phyloP scores from a whole-genome alignment of 2,888 invertebrate species.

The Ypsolopha sequella region DNA sequence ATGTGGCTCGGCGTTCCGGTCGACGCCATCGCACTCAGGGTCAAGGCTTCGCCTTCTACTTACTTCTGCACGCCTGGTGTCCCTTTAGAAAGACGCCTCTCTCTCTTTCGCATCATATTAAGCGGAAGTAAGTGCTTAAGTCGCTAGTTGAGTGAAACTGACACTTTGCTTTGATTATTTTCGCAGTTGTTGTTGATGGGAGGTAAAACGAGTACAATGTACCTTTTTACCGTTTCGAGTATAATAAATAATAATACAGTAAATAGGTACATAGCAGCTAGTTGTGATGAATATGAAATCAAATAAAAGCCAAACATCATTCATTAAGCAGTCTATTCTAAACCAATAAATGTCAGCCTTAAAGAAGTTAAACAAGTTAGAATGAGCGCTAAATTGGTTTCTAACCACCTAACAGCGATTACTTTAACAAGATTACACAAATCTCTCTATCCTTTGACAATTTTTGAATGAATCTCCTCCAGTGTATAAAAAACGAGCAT shows the following conservation, averaged over 20 bases:
- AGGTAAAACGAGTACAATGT: too few relatives aligned
- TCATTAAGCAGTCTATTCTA: constrained; percentile 8
- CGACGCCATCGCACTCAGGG: constrained; percentile 68
- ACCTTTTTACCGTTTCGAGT: too few relatives aligned
- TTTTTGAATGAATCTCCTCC: constrained; percentile 64
- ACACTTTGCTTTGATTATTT: constrained; percentile 23
- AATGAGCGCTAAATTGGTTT: constrained; percentile 47
- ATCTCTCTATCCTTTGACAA: constrained; percentile 59
- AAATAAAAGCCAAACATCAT: too few relatives aligned
- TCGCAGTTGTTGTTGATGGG: constrained; percentile 14
- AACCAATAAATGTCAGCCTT: constrained; percentile 31
- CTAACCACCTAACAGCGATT: constrained; percentile 41
- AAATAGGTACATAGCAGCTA: too few relatives aligned
- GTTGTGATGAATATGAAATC: too few relatives aligned
- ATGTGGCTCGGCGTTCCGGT: constrained; percentile 65
- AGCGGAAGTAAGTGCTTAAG: constrained; percentile 33
- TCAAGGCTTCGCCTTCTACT: constrained; percentile 64
- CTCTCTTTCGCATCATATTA: constrained; percentile 27
- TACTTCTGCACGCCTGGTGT: constrained; percentile 55
- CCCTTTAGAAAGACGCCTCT: constrained; percentile 26
- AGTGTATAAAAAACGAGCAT: constrained; percentile 55
- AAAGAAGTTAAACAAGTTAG: constrained; percentile 19
- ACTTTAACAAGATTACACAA: constrained; percentile 67
- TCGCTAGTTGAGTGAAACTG: constrained; percentile 48
- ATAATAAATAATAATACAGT: too few relatives aligned